Evolutionary conservation across 64 coral and sea anemone genomes (phyloP), one percentile per base, ranked within the genome.

Genomic region (Dendronephthya gigantea): DNA sequence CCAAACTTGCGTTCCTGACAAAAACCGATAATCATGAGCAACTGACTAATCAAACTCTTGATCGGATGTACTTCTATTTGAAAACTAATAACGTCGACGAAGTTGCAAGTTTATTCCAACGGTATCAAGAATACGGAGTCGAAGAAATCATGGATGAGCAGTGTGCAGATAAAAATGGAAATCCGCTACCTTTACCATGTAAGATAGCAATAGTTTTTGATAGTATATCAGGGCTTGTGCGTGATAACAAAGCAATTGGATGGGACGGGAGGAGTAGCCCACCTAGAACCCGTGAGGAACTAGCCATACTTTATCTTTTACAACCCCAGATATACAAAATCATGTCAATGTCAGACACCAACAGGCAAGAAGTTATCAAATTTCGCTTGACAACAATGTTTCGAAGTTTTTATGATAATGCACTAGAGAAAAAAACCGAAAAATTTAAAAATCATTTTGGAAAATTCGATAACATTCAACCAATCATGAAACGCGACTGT

Each of bases 131-230:
- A 22, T 70, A 28, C 62, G 85, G 85, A 37, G 48, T 1, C 9
- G 72, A 48, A 66, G 38, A 87, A 70, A 7, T 74, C 43, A 87
- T 87, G 59, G 72, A 35, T 70, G 62, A 87, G 72, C 62, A 87
- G 34, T 87, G 85, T 47, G 62, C 19, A 45, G 47, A n/a, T 39
- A 87, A 70, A 66, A 22, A 87, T 34, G 45, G 51, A 27, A 66
- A 68, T 66, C 58, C 68, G 0, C 69, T 66, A 38, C 25, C 68
- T 40, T 70, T 87, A 47, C 32, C 39, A 74, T 87, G 85, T 87
- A 87, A 87, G 85, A 39, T 87, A 87, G 85, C 35, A n/a, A 72
- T 87, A 87, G 85, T 87, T 39, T 87, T 87, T 87, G 85, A 87
- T 87, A 87, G 85, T 35, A 70, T 87, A 56, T 30, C 85, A 68